Conservation (phyloP, 2,888 invertebrate genomes). For the Metalampra italica region DNA sequence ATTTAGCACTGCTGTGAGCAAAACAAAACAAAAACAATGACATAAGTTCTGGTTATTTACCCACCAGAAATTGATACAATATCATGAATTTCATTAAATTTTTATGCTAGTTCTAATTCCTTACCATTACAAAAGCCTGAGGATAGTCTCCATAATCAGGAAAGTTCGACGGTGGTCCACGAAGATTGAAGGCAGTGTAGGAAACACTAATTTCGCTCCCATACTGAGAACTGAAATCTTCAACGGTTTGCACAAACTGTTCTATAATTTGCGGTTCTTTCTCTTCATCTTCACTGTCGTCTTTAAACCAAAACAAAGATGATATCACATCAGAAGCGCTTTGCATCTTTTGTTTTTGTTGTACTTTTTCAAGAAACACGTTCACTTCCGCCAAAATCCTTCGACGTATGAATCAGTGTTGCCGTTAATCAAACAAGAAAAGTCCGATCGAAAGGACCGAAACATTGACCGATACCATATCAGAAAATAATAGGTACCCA, state of each 20-base stretch:
- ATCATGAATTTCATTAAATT: too few relatives aligned
- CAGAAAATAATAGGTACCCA: too few relatives aligned
- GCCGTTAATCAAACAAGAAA: too few relatives aligned
- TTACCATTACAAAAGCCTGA: constrained; percentile 93
- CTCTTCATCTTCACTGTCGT: constrained; percentile 47
- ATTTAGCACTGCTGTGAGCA: background rate
- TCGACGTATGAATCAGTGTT: too few relatives aligned
- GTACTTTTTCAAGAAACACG: background rate
- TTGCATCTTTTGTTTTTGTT: constrained; percentile 42
- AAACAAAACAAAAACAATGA: background rate
- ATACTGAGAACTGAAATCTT: constrained; percentile 93
- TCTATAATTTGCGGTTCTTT: constrained; percentile 75
- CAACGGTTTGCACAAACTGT: constrained; percentile 88
- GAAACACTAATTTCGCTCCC: constrained; percentile 92
- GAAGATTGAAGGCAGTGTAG: constrained; percentile 91
- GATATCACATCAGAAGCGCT: constrained; percentile 66
- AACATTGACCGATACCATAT: too few relatives aligned
- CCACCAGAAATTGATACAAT: too few relatives aligned
- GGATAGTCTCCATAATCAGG: constrained; percentile 95
- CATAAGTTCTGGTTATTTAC: too few relatives aligned
- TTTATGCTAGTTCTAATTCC: constrained; percentile 17
- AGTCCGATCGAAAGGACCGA: too few relatives aligned
- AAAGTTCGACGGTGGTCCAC: constrained; percentile 90
- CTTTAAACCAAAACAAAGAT: constrained; percentile 62
- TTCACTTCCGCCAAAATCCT: background rate